These are phyloP conservation scores for Dryobates pubescens DNA, from an alignment of 2,797 vertebrate species.

Conservation along the genomic window DNA sequence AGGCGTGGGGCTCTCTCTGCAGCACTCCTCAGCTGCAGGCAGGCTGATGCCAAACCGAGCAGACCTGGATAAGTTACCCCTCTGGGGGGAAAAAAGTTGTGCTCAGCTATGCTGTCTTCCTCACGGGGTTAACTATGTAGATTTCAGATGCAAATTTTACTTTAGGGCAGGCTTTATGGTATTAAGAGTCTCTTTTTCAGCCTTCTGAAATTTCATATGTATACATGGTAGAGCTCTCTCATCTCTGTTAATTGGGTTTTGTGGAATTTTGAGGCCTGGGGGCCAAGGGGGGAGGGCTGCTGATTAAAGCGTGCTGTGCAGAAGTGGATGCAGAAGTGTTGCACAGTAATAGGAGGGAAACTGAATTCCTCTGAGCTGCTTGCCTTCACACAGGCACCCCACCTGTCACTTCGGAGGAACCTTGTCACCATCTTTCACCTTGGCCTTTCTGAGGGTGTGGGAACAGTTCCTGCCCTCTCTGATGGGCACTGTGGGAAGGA, in stretches of 20 bases:
- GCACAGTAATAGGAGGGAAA: slow-evolving; percentile 1
- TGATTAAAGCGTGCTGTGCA: slow-evolving; percentile 16
- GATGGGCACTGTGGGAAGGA: fast-evolving
- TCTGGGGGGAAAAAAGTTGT: background rate
- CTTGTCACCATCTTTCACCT: background rate
- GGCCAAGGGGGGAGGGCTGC: slow-evolving; percentile 79
- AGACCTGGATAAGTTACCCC: slow-evolving; percentile 18
- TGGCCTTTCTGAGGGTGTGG: background rate
- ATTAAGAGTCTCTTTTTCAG: slow-evolving; percentile 66
- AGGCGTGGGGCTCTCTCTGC: background rate
- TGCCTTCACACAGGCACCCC: fast-evolving
- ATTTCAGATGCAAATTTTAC: slow-evolving; percentile 77
- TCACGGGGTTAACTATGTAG: slow-evolving; percentile 52
- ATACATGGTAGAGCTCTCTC: slow-evolving; percentile 72
- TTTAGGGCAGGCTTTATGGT: slow-evolving; percentile 79
- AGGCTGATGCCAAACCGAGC: background rate
- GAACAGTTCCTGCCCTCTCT: background rate
- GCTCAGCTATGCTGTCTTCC: slow-evolving; percentile 24
- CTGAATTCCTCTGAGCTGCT: background rate
- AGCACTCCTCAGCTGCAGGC: background rate
- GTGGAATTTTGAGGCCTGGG: slow-evolving; percentile 84
- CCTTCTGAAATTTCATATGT: slow-evolving; percentile 77
- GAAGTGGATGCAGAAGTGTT: slow-evolving; percentile 36
- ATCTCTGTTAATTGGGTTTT: slow-evolving; percentile 87
- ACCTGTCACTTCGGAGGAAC: background rate